Percentiles rank a stretch among this genome's conserved stretches.
Conservation (phyloP, 1,140 invertebrate species). For the Propsilocerus akamusi region DNA sequence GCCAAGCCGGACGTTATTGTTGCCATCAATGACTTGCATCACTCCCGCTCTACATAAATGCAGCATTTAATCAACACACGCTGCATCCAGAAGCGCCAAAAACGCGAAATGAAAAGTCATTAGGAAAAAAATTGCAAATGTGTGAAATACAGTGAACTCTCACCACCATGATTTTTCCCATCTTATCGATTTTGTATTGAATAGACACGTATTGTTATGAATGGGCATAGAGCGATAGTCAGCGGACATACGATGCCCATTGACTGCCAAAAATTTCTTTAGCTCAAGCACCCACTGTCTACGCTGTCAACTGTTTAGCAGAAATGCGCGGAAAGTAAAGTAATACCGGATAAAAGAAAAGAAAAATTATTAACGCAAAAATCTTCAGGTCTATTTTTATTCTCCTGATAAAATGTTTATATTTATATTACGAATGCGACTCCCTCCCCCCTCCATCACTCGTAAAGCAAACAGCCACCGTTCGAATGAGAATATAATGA, state of each 20-base stretch:
- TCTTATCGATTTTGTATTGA: background rate
- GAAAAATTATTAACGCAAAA: background rate
- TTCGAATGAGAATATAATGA: background rate
- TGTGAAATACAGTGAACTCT: too few species aligned
- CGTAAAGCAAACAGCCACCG: too few species aligned
- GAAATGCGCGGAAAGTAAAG: background rate
- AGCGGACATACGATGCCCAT: too few species aligned
- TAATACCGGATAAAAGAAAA: background rate
- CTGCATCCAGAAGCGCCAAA: slow-evolving; percentile 21
- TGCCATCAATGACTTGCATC: background rate
- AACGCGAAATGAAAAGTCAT: slow-evolving; percentile 2
- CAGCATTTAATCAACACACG: slow-evolving; percentile 12
- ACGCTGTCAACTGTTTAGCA: too few species aligned
- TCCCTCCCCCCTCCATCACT: background rate
- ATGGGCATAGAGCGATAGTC: too few species aligned
- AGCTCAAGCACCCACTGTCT: too few species aligned
- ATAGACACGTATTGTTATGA: background rate
- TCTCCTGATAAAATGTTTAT: background rate
- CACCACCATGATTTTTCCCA: too few species aligned
- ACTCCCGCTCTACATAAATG: slow-evolving; percentile 1
- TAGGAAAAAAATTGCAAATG: background rate
- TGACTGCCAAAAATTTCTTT: too few species aligned
- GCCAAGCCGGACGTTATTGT: slow-evolving; percentile 10
- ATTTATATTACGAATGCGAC: background rate
- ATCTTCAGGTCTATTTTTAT: slow-evolving; percentile 2